Base-by-base conservation (phyloP, 53 echinoderm and acorn worm species). In the Crossaster papposus region DNA sequence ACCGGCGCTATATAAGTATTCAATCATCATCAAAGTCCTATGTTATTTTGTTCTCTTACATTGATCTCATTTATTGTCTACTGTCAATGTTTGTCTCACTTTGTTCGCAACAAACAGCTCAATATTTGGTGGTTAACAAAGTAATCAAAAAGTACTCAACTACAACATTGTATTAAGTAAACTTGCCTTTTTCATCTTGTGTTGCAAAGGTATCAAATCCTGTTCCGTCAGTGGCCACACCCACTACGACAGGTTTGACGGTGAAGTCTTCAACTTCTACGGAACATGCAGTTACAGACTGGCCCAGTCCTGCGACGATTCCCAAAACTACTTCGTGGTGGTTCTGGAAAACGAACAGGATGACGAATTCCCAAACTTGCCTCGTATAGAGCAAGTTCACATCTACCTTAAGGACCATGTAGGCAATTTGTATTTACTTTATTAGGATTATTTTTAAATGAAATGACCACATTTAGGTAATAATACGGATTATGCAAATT, bases 261-360 rank as follows among this genome's bases (percentile, higher is more conserved):
- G 74, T 36, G 4, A 35, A 18, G 34, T 35, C 10, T 73, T 73
- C 31, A 32, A 73, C 36, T 73, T 73, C 35, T 73, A 73, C 36
- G 74, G 74, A 14, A 35, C 26, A n/a, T 82, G 82, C 50, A 54
- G 28, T 18, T 82, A 82, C 82, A 17, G 44, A 6, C 15, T 82
- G 7, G 30, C 65, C 65, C 36, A 24, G 82, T 44, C 65, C 18
- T 82, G 82, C 36, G 17, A 3, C 6, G 38, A 68, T 14, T 2
- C 32, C 1, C 36, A 82, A 13, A 29, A 38, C 12, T 2, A 9
- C 37, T 82, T 82, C 38, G 14, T 14, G 4, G 68, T 82, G 12
- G 26, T 82, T 28, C 8, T 82, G 65, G 65, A 82, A 38, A 82
- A 82, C 20, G 70, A 38, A 44, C 68, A 44, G 20, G 70, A 82